Percentiles rank a stretch among this genome's conserved stretches.
phyloP scores from a whole-genome alignment of 2,888 invertebrate genomes.

The Lottia scabra region DNA sequence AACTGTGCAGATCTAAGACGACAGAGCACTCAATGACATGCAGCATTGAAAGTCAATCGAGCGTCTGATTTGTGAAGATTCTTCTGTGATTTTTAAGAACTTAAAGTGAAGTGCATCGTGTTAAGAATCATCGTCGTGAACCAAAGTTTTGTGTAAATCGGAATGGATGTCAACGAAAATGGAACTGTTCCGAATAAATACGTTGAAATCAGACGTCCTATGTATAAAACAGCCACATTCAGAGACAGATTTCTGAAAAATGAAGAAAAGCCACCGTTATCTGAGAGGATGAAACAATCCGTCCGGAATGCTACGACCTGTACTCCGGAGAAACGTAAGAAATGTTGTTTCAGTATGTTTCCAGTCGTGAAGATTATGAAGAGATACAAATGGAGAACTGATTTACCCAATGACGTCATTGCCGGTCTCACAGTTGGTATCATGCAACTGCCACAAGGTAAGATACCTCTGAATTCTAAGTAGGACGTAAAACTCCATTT shows the following conservation, averaged over 20 bases:
- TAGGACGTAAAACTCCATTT: too few relatives aligned
- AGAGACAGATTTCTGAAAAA: slow-evolving; percentile 35
- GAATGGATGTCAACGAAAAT: not conserved
- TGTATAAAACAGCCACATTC: slow-evolving; percentile 31
- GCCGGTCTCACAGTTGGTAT: slow-evolving; percentile 85
- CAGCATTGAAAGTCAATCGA: too few relatives aligned
- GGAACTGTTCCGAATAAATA: not conserved
- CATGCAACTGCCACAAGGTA: slow-evolving; percentile 70
- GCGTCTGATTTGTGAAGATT: too few relatives aligned
- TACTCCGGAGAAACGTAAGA: slow-evolving; percentile 37
- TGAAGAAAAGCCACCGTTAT: not conserved
- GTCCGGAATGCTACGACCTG: slow-evolving; percentile 32
- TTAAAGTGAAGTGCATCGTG: too few relatives aligned
- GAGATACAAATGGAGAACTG: slow-evolving; percentile 60
- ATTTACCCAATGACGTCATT: slow-evolving; percentile 81
- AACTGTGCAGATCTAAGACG: too few relatives aligned
- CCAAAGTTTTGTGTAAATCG: not conserved
- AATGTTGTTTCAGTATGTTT: slow-evolving; percentile 41
- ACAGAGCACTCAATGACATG: too few relatives aligned
- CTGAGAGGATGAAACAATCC: slow-evolving; percentile 19
- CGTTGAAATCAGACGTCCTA: slow-evolving; percentile 29
- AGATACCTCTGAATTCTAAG: not conserved
- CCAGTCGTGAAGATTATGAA: slow-evolving; percentile 63
- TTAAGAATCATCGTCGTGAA: not conserved
- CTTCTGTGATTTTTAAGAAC: too few relatives aligned